Conservation (phyloP, 2,888 invertebrate genomes). For the Beris chalybata region DNA sequence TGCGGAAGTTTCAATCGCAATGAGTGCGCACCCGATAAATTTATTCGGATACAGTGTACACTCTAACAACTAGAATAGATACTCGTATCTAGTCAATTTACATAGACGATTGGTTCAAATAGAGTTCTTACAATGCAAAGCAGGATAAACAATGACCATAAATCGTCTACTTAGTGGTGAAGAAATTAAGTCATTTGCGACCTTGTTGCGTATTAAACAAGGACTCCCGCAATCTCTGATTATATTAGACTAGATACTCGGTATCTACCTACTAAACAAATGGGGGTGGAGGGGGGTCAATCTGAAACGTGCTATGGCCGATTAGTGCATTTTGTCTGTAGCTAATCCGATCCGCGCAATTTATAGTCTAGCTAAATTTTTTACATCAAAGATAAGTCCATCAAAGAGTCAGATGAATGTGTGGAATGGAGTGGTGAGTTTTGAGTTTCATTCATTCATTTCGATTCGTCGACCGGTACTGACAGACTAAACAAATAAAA, state of each 20-base stretch:
- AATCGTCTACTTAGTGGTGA: conserved; percentile 32
- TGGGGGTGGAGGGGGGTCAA: not conserved
- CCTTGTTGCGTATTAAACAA: conserved; percentile 30
- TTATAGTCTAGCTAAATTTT: conserved; percentile 10
- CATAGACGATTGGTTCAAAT: conserved; percentile 13
- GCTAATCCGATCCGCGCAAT: conserved; percentile 28
- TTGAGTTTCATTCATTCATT: conserved; percentile 24
- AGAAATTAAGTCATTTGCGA: conserved; percentile 32
- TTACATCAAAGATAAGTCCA: not conserved
- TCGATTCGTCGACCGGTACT: conserved; percentile 3
- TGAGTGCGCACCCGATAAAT: conserved; percentile 22
- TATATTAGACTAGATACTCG: conserved; percentile 15
- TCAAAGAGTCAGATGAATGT: conserved; percentile 7
- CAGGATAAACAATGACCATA: conserved; percentile 37
- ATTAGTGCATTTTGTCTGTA: conserved; percentile 31
- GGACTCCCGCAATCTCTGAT: conserved; percentile 31
- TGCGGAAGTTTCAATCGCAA: conserved; percentile 24
- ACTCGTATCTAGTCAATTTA: not conserved
- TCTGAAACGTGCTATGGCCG: conserved; percentile 31
- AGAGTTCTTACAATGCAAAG: conserved; percentile 18
- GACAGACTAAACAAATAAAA: not conserved
- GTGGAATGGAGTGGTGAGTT: conserved; percentile 7
- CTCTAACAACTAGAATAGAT: not conserved
- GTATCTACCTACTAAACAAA: not conserved
- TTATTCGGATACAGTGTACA: not conserved